These are phyloP conservation scores for Poeciliopsis turneri DNA, from an alignment of 2,797 vertebrate genomes.

Conservation along the genomic window DNA sequence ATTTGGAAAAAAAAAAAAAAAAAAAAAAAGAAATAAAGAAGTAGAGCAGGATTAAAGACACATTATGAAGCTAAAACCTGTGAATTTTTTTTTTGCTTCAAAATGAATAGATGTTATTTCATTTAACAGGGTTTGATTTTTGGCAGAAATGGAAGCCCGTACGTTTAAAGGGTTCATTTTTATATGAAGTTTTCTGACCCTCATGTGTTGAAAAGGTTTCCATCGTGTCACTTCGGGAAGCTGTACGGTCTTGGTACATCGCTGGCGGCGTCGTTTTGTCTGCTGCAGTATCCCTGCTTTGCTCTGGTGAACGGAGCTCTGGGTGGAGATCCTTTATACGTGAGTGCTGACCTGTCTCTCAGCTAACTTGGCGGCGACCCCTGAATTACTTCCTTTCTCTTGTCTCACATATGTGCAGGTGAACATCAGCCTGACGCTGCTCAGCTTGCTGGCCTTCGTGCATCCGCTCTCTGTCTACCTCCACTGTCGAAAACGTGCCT, in stretches of 20 bases:
- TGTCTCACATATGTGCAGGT: slow-evolving; percentile 72
- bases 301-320: slow-evolving; percentile 83
- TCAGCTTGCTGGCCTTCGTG: slow-evolving; percentile 84
- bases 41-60: neutral
- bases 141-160: neutral
- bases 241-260: slow-evolving; percentile 87
- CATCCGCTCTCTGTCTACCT: slow-evolving; percentile 84
- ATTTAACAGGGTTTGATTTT: neutral
- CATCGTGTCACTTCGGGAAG: slow-evolving; percentile 89
- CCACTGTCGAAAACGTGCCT: slow-evolving; percentile 71
- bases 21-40: neutral
- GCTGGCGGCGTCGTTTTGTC: slow-evolving; percentile 85
- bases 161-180: neutral
- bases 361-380: neutral
- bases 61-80: neutral
- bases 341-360: slow-evolving; percentile 72
- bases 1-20: neutral
- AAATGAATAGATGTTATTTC: neutral
- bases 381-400: neutral
- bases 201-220: slow-evolving; percentile 81
- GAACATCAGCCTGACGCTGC: slow-evolving; percentile 80
- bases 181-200: neutral
- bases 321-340: slow-evolving; percentile 85
- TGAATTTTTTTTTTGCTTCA: neutral
- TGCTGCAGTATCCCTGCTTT: slow-evolving; percentile 90